phyloP scores from a whole-genome alignment of 2,113 vertebrate genomes.

The Opisthocomus hoazin region DNA sequence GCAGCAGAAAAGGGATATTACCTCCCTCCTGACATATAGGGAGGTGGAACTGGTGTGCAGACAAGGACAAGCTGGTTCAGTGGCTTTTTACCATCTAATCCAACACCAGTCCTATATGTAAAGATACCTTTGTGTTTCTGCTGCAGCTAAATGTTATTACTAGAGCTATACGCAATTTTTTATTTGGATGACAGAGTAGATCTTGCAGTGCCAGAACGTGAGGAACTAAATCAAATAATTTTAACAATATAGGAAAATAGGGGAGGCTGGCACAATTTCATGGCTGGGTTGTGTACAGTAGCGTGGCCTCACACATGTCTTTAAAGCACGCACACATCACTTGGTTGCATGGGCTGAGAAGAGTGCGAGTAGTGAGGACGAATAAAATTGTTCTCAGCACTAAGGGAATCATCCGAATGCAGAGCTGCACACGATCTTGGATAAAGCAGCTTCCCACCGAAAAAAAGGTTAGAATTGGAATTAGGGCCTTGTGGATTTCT shows the following conservation, averaged over 20 bases:
- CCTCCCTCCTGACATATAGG: fast-evolving
- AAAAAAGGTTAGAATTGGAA: background rate
- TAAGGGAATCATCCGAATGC: background rate
- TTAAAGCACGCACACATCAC: background rate
- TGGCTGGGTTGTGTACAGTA: background rate
- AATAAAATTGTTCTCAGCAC: background rate
- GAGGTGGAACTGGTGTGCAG: background rate
- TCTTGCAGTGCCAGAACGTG: background rate
- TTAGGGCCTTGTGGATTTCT: background rate
- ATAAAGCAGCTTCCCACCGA: background rate
- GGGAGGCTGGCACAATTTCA: background rate
- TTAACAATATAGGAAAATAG: background rate
- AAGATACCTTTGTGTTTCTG: background rate
- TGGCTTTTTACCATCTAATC: background rate
- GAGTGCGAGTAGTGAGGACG: background rate
- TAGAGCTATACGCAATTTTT: background rate
- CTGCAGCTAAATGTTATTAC: background rate
- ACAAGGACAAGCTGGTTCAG: background rate
- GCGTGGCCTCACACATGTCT: background rate
- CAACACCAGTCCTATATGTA: background rate
- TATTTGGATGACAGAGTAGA: background rate
- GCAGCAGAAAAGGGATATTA: background rate
- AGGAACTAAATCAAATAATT: background rate
- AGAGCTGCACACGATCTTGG: background rate
- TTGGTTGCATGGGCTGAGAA: background rate